phyloP scores from a whole-genome alignment of 2,113 vertebrate genomes.

The Lucifuga dentata region DNA sequence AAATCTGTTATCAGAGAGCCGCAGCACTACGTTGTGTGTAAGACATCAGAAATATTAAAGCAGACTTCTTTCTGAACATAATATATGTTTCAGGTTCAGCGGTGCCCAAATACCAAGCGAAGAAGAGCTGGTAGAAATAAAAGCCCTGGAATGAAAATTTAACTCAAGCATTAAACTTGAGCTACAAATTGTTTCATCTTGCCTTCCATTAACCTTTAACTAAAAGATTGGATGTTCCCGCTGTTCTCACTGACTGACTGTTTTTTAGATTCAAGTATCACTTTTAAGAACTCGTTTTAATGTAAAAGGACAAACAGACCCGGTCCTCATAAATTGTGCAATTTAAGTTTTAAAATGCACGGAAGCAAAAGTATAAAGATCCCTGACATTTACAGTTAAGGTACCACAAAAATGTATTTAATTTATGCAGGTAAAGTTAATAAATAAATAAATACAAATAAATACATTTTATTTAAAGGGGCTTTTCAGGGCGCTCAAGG shows the following conservation, averaged over 20 bases:
- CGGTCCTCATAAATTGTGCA: conserved; percentile 15
- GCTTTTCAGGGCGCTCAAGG: no score
- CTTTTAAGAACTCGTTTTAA: conserved; percentile 25
- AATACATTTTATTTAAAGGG: no score
- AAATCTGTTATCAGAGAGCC: conserved; percentile 10
- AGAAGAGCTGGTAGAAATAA: conserved; percentile 16
- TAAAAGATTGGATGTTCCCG: conserved; percentile 26
- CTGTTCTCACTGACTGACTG: conserved; percentile 51
- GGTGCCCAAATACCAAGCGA: conserved; percentile 5
- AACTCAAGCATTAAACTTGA: conserved; percentile 41
- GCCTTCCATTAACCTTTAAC: conserved; percentile 54
- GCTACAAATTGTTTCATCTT: conserved; percentile 34
- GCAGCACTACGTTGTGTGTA: conserved; percentile 2
- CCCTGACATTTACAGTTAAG: conserved; percentile 15
- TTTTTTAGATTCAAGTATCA: conserved; percentile 23
- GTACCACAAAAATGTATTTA: neutral
- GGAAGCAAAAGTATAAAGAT: conserved; percentile 20
- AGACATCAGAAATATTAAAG: conserved; percentile 19
- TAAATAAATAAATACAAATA: neutral
- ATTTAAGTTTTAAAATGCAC: conserved; percentile 13
- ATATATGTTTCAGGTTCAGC: conserved; percentile 6
- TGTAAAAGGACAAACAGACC: conserved; percentile 27
- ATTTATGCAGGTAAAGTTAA: conserved; percentile 8
- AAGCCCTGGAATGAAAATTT: conserved; percentile 55
- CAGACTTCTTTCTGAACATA: conserved; percentile 14